Percentiles rank a stretch among this genome's conserved stretches.
Conservation (phyloP, 2,113 vertebrate species). For the Melanerpes aurifrons region DNA sequence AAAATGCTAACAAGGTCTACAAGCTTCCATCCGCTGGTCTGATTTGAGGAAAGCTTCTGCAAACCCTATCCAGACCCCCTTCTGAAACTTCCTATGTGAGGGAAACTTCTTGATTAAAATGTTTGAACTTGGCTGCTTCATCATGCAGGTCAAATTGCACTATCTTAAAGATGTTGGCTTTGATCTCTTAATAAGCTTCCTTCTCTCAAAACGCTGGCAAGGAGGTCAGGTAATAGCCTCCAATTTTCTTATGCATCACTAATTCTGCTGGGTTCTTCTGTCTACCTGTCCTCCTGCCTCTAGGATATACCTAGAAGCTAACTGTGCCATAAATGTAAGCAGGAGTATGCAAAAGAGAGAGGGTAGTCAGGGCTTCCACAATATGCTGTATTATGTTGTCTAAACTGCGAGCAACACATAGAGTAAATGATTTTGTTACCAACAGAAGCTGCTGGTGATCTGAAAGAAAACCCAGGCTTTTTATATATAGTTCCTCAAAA, state of each 20-base stretch:
- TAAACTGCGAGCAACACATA: neutral
- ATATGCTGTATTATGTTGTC: fast-evolving
- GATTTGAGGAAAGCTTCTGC: neutral
- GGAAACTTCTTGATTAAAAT: neutral
- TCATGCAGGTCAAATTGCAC: neutral
- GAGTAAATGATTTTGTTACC: neutral
- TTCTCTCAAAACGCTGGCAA: neutral
- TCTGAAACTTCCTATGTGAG: neutral
- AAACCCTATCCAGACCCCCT: neutral
- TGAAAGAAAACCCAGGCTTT: neutral
- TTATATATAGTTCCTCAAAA: neutral
- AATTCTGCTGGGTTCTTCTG: neutral
- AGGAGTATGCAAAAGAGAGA: neutral
- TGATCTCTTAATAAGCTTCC: neutral
- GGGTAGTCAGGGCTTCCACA: neutral
- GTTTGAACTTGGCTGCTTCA: neutral
- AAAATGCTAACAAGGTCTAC: neutral
- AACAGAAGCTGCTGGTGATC: neutral
- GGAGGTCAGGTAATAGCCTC: neutral
- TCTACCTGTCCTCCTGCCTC: neutral
- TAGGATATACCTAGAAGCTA: neutral
- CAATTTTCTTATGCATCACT: neutral
- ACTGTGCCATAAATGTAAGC: neutral
- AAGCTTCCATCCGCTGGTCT: neutral
- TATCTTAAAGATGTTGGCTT: neutral